A percentile compares a stretch with the other conserved stretches of the same genome.
phyloP scores from a whole-genome alignment of 2,797 vertebrate species.

The Cetoscarus ocellatus region DNA sequence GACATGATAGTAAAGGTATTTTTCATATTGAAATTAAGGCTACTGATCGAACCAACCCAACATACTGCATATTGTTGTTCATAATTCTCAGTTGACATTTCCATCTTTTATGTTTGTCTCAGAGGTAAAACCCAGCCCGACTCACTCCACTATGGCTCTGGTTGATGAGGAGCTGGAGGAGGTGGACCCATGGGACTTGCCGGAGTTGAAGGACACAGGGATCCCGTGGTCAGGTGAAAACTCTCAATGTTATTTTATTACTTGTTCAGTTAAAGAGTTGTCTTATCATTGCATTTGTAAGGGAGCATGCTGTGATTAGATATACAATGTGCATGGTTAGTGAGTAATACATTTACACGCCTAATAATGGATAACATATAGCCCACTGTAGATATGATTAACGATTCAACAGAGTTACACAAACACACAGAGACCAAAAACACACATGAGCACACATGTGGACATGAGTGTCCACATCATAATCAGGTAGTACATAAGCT shows the following conservation, averaged over 20 bases:
- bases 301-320: conserved; percentile 21
- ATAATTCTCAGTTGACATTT: not conserved
- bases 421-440: not conserved
- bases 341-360: conserved; percentile 8
- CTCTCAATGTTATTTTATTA: conserved; percentile 62
- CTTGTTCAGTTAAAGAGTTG: not conserved
- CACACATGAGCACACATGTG: no score
- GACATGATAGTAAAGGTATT: conserved; percentile 68
- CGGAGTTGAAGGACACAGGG: conserved; percentile 86
- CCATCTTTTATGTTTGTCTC: conserved; percentile 1
- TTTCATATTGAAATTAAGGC: not conserved
- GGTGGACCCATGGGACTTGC: conserved; percentile 89
- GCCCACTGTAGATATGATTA: conserved; percentile 16
- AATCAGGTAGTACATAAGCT: no score
- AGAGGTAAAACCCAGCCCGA: conserved; percentile 74
- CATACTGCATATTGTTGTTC: not conserved
- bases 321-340: not conserved
- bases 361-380: not conserved
- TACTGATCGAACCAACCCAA: not conserved
- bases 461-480: no score
- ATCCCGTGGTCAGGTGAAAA: conserved; percentile 86
- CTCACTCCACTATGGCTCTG: conserved; percentile 86
- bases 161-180: conserved; percentile 71
- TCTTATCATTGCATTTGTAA: conserved; percentile 17
- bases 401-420: not conserved